Evolutionary conservation across 2,888 invertebrate genomes (phyloP).

Genomic region (Pristionchus arcanus): DNA sequence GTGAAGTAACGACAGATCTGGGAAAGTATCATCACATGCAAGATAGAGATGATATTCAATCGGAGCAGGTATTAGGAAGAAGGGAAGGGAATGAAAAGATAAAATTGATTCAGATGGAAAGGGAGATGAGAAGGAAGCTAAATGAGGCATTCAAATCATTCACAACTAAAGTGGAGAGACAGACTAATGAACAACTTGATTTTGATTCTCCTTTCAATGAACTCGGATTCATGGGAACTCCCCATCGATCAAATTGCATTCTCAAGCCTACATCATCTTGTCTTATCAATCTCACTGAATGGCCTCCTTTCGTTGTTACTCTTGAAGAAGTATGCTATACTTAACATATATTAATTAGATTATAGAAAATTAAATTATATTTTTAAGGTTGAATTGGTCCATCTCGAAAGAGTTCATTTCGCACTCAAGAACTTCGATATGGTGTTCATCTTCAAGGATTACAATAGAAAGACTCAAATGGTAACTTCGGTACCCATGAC

Average conservation of each 20-base stretch:
- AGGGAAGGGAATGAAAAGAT: not conserved
- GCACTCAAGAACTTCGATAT: conserved; percentile 99
- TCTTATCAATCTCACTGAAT: conserved; percentile 96
- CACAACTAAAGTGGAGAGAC: conserved; percentile 93
- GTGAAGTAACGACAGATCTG: conserved; percentile 98
- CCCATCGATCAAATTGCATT: conserved; percentile 85
- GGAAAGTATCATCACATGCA: conserved; percentile 99
- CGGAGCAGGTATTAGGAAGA: conserved; percentile 87
- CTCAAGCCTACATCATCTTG: conserved; percentile 98
- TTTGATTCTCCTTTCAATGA: conserved; percentile 99
- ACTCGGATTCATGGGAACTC: conserved; percentile 97
- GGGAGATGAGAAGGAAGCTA: conserved; percentile 95
- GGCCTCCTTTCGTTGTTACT: conserved; percentile 99
- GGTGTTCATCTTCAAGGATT: conserved; percentile 98
- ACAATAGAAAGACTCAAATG: conserved; percentile 93
- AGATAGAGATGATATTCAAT: conserved; percentile 97
- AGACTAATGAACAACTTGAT: conserved; percentile 97
- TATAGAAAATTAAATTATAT: not conserved
- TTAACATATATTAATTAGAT: too few species aligned
- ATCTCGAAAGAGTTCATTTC: conserved; percentile 98
- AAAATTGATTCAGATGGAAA: conserved; percentile 85
- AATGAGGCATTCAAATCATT: conserved; percentile 98
- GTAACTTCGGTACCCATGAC: conserved; percentile 99
- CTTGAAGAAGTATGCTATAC: conserved; percentile 80
- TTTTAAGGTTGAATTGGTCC: conserved; percentile 97